A percentile compares a stretch with the other conserved stretches of the same genome.
These are phyloP conservation scores for Barypeithes pellucidus DNA, from an alignment of 2,888 invertebrate species.

Conservation along the genomic window DNA sequence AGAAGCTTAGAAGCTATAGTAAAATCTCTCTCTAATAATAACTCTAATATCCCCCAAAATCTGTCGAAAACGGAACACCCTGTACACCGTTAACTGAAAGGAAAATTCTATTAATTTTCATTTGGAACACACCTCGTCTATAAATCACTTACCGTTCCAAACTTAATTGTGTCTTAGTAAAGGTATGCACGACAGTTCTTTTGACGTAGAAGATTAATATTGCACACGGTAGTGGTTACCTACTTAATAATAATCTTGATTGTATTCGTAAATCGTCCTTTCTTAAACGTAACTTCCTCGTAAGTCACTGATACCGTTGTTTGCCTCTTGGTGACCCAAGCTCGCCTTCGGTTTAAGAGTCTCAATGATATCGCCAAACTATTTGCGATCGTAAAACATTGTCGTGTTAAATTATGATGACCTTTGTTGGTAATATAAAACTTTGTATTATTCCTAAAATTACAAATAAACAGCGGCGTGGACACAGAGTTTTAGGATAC, in stretches of 20 bases:
- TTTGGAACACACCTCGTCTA: slow-evolving; percentile 27
- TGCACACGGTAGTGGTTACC: slow-evolving; percentile 53
- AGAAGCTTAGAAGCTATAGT: no score
- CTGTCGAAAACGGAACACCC: no score
- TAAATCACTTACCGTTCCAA: slow-evolving; percentile 42
- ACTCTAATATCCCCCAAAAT: no score
- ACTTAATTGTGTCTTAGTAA: slow-evolving; percentile 49
- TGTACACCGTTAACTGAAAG: no score
- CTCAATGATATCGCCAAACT: slow-evolving; percentile 1
- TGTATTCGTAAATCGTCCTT: slow-evolving; percentile 53
- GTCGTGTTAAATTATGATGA: no score
- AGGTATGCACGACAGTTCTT: slow-evolving; percentile 49
- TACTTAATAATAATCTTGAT: slow-evolving; percentile 54
- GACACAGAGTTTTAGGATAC: no score
- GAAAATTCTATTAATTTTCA: no score
- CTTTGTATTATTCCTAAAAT: no score
- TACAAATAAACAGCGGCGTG: no score
- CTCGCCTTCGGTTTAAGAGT: slow-evolving; percentile 42
- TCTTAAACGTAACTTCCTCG: slow-evolving; percentile 49
- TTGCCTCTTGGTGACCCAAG: slow-evolving; percentile 45
- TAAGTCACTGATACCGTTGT: slow-evolving; percentile 38
- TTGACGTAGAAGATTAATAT: slow-evolving; percentile 49
- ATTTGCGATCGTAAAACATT: no score
- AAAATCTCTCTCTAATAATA: no score
- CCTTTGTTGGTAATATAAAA: no score